Percentiles rank a stretch among this genome's conserved stretches.
Evolutionary conservation across 2,888 invertebrate species (phyloP).

Genomic region (Geotrupes spiniger): DNA sequence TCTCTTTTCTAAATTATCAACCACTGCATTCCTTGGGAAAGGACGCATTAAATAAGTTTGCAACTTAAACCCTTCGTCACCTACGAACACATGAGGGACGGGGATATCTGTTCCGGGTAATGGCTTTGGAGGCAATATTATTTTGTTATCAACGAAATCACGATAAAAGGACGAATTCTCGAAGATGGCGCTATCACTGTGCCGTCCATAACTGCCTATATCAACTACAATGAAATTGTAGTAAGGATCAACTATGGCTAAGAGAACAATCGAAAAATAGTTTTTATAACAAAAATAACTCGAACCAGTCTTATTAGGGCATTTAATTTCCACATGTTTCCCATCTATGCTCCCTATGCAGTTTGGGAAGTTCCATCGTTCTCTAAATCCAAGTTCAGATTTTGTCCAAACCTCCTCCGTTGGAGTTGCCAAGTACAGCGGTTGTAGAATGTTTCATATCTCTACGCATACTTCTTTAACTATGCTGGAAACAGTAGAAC

Average conservation of each 20-base stretch:
- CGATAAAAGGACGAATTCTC: too few relatives aligned
- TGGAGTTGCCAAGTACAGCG: conserved; percentile 14
- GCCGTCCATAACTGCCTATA: conserved; percentile 10
- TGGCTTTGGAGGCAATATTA: conserved; percentile 8
- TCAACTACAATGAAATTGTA: conserved; percentile 13
- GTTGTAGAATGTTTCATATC: conserved; percentile 18
- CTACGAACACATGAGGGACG: conserved; percentile 12
- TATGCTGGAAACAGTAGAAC: conserved; percentile 27
- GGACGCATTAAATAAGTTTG: conserved; percentile 27
- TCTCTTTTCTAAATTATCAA: too few relatives aligned
- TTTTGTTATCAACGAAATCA: too few relatives aligned
- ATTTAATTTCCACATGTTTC: conserved; percentile 10
- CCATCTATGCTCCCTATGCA: conserved; percentile 14
- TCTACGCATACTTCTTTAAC: conserved; percentile 26
- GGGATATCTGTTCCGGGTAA: conserved; percentile 13
- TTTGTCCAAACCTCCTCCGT: conserved; percentile 12
- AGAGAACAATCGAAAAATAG: conserved; percentile 12
- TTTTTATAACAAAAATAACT: conserved; percentile 9
- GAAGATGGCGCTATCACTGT: conserved; percentile 14
- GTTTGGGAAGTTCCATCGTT: conserved; percentile 14
- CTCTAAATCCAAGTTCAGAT: conserved; percentile 3
- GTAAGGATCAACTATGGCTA: conserved; percentile 13
- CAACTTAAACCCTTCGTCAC: conserved; percentile 7
- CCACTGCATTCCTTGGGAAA: too few relatives aligned
- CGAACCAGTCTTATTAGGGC: conserved; percentile 9